Base-by-base conservation (phyloP, 1,140 invertebrate genomes). In the Cotesia typhae region DNA sequence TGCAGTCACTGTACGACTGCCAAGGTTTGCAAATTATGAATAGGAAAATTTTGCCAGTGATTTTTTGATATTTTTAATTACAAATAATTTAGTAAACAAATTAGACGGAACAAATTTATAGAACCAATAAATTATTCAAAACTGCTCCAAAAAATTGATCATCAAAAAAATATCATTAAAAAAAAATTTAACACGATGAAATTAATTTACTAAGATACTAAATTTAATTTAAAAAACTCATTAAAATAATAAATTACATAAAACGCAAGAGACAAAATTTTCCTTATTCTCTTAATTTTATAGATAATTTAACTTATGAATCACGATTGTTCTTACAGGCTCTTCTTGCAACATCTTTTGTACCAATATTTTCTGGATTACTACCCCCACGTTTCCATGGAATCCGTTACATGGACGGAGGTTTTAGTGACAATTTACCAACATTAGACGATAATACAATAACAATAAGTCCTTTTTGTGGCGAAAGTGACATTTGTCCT, bases 401-500 rank as follows among this genome's bases (percentile, higher is more conserved):
- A 20, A 92, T 94, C 51, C 88, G 95, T 35, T 99, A 98, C 82
- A 96, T 99, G 90, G 98, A 99, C 84, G 98, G 98, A 37, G 97
- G 97, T 4, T 95, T 98, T 80, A 97, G 95, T 70, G 94, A 99
- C 78, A 99, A 99, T 89, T 88, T 99, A 76, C 97, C 97, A 2
- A 92, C 94, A 2, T 83, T 98, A 10, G 96, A 99, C 84, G 93
- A 96, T 81, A 93, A 98, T 80, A 99, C 98, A 0, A 94, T 99
- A 70, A 99, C 97, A 0, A 95, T 99, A 28, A 97, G 95, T 80
- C 98, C 98, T 0, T 99, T 99, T 87, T 96, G 96, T 80, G 98
- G 98, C 0, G 97, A 99, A 85, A 96, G 93, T 81, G 98, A 99
- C 83, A 99, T 99, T 76, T 99, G 98, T 87, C 98, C 98, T 0